A percentile compares a stretch with the other conserved stretches of the same genome.
Evolutionary conservation across 2,888 invertebrate genomes (phyloP).

Genomic region (Psococerastis gibbosa): DNA sequence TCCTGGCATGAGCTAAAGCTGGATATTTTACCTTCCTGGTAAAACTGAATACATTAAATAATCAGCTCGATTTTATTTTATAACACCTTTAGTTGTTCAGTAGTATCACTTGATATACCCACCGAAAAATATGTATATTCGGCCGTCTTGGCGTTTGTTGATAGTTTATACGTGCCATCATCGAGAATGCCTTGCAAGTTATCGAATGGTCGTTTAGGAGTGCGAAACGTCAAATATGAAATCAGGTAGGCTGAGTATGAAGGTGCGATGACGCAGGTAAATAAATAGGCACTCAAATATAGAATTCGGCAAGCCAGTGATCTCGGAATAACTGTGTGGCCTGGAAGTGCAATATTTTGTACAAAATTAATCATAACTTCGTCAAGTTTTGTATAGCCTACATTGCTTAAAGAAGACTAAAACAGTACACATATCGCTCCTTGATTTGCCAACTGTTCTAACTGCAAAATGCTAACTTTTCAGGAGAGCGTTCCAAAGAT

Average conservation of each 20-base stretch:
- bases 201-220: conserved; percentile 1
- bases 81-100: neutral
- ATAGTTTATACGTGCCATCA: neutral
- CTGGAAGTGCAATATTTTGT: no score
- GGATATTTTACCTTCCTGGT: neutral
- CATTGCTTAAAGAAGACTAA: no score
- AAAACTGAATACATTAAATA: neutral
- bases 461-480: no score
- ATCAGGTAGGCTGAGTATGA: conserved; percentile 3
- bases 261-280: neutral
- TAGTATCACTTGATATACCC: no score
- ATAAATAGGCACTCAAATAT: neutral
- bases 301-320: neutral
- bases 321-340: neutral
- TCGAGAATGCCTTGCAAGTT: conserved; percentile 2
- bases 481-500: no score
- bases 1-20: no score
- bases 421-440: no score
- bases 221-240: neutral
- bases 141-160: conserved; percentile 1
- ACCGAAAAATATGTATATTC: conserved; percentile 4
- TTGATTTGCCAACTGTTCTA: no score
- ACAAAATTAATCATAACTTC: no score
- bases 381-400: no score
- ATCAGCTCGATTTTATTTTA: neutral